Base-by-base conservation (phyloP, 92 coral and sea anemone genomes). In the Parazoanthus atlanticus region DNA sequence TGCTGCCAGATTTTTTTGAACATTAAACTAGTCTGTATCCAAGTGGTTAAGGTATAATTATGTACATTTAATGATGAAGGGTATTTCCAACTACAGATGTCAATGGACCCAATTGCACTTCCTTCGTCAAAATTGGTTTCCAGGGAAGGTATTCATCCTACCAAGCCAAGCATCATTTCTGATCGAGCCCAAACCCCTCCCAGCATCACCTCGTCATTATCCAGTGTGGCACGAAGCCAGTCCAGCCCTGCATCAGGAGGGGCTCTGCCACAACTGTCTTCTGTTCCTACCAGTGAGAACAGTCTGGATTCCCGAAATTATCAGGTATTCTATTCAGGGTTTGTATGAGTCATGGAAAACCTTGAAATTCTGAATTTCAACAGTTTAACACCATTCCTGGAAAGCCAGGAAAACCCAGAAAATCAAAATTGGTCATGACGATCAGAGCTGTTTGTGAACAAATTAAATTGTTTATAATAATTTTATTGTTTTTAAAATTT, bases 231-330 rank as follows among this genome's bases (percentile, higher is more conserved):
- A 29, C 89, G 76, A 32, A 91, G 73, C n/a, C 93, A 91, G 82
- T 6, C 90, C 52, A 89, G 88, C 49, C 85, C 92, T 21, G 72
- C 92, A 43, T 89, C 93, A 33, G 89, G 85, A 65, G 30, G 72
- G 70, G 79, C 84, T 30, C 77, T 82, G 9, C 12, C 92, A 31
- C 75, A 88, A 41, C 84, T 93, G 65, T 81, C 94, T 26, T 88
- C 98, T 21, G 85, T 92, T 33, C 79, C 93, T 73, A 88, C 93
- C 34, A 90, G 83, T 80, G 96, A 95, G 71, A 79, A 67, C 84
- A 70, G 87, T 30, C 79, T 95, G 74, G 98, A 95, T 33, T 78
- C 95, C 36, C 89, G 98, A 90, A 86, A 73, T 56, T 93, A 93
- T 70, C 98, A 93, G 90, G 96, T 91, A 52, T 31, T 28, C 17